Evolutionary conservation across 2,113 vertebrate genomes (phyloP).

Genomic region (Prunella himalayana): DNA sequence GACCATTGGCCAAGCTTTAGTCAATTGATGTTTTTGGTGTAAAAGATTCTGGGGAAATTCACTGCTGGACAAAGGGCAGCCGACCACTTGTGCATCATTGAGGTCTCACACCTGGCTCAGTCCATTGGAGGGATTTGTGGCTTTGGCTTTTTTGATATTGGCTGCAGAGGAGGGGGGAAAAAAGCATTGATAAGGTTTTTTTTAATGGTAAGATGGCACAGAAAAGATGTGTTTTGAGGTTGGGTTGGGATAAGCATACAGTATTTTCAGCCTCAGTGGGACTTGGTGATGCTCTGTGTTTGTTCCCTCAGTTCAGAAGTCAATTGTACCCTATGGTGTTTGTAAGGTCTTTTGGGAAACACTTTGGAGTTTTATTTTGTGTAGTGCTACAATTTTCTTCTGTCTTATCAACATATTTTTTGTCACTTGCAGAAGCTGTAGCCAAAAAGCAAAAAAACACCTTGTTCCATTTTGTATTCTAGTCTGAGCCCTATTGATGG

Average conservation of each 20-base stretch:
- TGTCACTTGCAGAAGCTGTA: conserved; percentile 70
- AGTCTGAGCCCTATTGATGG: conserved; percentile 61
- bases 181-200: rapidly evolving
- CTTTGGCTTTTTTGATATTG: background rate
- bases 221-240: background rate
- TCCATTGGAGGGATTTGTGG: background rate
- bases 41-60: background rate
- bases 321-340: background rate
- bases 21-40: background rate
- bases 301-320: conserved; percentile 4
- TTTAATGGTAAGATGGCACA: background rate
- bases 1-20: conserved; percentile 59
- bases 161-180: rapidly evolving
- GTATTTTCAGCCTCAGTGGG: background rate
- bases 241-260: background rate
- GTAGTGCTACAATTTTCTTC: conserved; percentile 37
- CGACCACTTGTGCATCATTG: background rate
- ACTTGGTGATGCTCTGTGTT: background rate
- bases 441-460: conserved; percentile 59
- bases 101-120: background rate
- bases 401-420: background rate
- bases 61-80: background rate
- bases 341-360: conserved; percentile 46
- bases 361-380: background rate
- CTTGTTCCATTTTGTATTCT: conserved; percentile 59